These are phyloP conservation scores for Brachionus rubens DNA, from an alignment of 1,140 invertebrate species.

Conservation along the genomic window DNA sequence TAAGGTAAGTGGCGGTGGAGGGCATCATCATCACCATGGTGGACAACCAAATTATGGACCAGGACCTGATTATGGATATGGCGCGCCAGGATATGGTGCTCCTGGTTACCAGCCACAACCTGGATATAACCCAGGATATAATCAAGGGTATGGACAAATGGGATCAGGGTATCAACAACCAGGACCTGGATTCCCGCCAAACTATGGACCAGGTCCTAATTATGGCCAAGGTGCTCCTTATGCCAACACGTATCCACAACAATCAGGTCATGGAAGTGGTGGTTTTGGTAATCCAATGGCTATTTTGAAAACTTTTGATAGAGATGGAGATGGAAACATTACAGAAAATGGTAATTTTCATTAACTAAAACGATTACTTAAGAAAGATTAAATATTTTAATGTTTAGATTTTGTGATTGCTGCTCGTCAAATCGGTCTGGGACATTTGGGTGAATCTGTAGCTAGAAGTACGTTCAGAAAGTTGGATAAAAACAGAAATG, in stretches of 20 bases:
- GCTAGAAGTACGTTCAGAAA: conserved; percentile 35
- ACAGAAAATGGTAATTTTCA: conserved; percentile 37
- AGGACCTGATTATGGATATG: background rate
- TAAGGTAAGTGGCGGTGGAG: background rate
- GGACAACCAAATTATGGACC: background rate
- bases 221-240: background rate
- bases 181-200: background rate
- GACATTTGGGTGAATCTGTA: conserved; percentile 8
- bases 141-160: background rate
- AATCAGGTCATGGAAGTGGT: background rate
- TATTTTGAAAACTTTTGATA: conserved; percentile 35
- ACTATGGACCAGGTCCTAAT: background rate
- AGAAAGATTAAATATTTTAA: background rate
- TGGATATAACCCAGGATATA: background rate
- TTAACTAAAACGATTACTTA: background rate
- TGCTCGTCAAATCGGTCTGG: conserved; percentile 24
- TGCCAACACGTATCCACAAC: too few relatives aligned
- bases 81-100: background rate
- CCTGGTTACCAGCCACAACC: background rate
- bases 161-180: background rate
- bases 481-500: conserved; percentile 44
- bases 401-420: conserved; percentile 34
- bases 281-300: background rate
- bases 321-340: conserved; percentile 43
- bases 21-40: background rate